Base-by-base conservation (phyloP, 2,888 invertebrate genomes). In the Merodon equestris region DNA sequence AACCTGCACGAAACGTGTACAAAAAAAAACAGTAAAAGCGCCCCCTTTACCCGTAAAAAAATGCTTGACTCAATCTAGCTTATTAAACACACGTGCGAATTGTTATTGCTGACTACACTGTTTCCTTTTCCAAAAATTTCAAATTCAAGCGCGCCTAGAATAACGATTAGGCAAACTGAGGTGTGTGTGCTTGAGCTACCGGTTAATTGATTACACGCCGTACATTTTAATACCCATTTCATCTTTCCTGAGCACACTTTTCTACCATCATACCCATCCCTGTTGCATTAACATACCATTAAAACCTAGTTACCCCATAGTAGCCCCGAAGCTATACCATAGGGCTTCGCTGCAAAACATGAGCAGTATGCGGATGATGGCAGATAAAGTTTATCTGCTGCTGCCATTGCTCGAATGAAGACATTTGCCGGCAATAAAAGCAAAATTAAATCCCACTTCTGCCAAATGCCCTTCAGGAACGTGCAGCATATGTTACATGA, bases 281-380 rank as follows among this genome's bases (percentile, higher is more conserved):
- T 13, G 3, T 70, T 76, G 76, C 71, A 76, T 71, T 71, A 76
- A 60, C 71, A 58, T 71, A 71, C 64, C 76, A 76, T 76, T 71
- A 76, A 71, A 76, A 76, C 58, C 34, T 71, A 76, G 64, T 76
- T 76, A 71, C 44, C 38, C 27, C 27, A 27, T n/a, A n/a, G n/a
- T n/a, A n/a, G n/a, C n/a, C n/a, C n/a, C n/a, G n/a, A n/a, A n/a
- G n/a, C n/a, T n/a, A n/a, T n/a, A n/a, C n/a, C n/a, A n/a, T n/a
- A n/a, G n/a, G n/a, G n/a, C n/a, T n/a, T n/a, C n/a, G 27, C 27
- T 27, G 27, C 27, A 2, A n/a, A n/a, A n/a, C n/a, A n/a, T n/a
- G n/a, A 36, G 47, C 19, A 9, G 18, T 45, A 48, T 27, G 56
- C 60, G 61, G 51, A 38, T 61, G 68, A 51, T 38, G 13, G 38